Conservation (phyloP, 2,888 invertebrate species). For the Panzeria rudis region DNA sequence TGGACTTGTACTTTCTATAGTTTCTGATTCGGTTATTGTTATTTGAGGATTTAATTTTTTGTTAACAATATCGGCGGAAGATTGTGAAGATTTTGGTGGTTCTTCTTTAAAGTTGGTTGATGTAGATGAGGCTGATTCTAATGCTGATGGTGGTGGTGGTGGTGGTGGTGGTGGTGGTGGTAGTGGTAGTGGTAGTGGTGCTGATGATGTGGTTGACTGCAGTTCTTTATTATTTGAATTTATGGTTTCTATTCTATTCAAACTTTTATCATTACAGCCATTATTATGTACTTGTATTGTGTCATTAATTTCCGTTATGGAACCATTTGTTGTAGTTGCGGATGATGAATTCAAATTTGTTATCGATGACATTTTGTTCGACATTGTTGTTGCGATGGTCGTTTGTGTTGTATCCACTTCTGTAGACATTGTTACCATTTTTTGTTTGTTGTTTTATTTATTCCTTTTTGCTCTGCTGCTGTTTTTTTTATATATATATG, state of each 20-base stretch:
- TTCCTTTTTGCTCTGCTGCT: not conserved
- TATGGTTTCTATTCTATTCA: conserved; percentile 45
- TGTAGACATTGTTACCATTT: conserved; percentile 84
- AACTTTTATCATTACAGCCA: conserved; percentile 6
- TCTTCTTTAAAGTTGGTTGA: not conserved
- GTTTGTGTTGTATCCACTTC: conserved; percentile 83
- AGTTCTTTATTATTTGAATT: conserved; percentile 14
- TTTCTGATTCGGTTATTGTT: conserved; percentile 55
- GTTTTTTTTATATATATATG: conserved; percentile 17
- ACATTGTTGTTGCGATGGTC: conserved; percentile 72
- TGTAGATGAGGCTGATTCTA: not conserved
- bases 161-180: not conserved
- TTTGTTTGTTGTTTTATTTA: conserved; percentile 65
- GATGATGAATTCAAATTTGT: conserved; percentile 74
- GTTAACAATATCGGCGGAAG: conserved; percentile 36
- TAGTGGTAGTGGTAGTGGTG: conserved; percentile 21
- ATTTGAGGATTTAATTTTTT: conserved; percentile 67
- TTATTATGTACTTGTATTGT: conserved; percentile 28
- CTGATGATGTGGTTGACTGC: conserved; percentile 16
- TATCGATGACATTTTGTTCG: conserved; percentile 60
- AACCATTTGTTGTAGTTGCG: conserved; percentile 49
- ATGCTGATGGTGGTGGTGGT: conserved; percentile 13
- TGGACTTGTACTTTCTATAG: conserved; percentile 34
- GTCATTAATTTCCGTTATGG: conserved; percentile 48
- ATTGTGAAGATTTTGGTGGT: conserved; percentile 30